A percentile compares a stretch with the other conserved stretches of the same genome.
These are phyloP conservation scores for Sycophila sp. DNA, from an alignment of 1,140 invertebrate species.

Conservation along the genomic window DNA sequence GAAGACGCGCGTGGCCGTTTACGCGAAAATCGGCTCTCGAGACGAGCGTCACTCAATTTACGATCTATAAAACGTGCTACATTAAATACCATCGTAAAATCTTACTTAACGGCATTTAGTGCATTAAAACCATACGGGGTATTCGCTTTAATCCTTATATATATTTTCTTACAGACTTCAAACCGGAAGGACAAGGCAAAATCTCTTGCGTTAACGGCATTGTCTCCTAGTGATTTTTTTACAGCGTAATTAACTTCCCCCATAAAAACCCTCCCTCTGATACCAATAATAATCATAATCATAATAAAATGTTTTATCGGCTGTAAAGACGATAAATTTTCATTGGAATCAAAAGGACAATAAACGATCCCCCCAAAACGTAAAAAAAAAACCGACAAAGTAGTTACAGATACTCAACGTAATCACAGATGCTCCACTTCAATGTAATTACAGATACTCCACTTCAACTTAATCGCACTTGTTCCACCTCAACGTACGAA, in stretches of 20 bases:
- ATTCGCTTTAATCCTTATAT: slow-evolving; percentile 15
- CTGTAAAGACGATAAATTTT: not conserved
- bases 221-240: not conserved
- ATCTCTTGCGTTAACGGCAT: slow-evolving; percentile 12
- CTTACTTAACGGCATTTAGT: slow-evolving; percentile 18
- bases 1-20: slow-evolving; percentile 5
- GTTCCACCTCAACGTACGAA: too few relatives aligned
- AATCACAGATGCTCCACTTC: too few relatives aligned
- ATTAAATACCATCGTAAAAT: slow-evolving; percentile 27
- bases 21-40: slow-evolving; percentile 26
- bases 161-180: not conserved
- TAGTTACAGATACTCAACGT: too few relatives aligned
- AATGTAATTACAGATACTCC: too few relatives aligned
- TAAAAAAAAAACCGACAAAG: too few relatives aligned
- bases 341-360: too few relatives aligned
- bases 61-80: slow-evolving; percentile 25
- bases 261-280: not conserved
- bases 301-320: too few relatives aligned
- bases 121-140: slow-evolving; percentile 26
- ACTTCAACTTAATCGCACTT: too few relatives aligned
- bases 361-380: too few relatives aligned
- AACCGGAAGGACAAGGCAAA: not conserved
- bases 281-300: too few relatives aligned
- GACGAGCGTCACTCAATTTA: slow-evolving; percentile 16
- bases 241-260: not conserved